Conservation (phyloP, 2,888 invertebrate species). For the Lithophane socia region DNA sequence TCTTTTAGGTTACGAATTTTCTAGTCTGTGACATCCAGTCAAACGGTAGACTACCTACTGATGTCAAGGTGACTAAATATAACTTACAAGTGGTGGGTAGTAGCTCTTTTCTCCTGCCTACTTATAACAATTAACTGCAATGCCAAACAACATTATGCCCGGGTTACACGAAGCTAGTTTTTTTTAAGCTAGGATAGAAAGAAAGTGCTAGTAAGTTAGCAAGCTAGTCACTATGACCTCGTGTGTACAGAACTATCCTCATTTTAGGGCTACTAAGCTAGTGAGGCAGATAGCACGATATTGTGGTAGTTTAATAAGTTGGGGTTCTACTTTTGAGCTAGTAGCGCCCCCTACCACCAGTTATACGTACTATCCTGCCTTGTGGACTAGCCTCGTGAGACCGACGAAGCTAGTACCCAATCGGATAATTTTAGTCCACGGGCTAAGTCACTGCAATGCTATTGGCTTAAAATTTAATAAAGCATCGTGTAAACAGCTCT, state of each 20-base stretch:
- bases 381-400: not conserved
- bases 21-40: not conserved
- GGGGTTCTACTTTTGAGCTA: not conserved
- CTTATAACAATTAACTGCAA: not conserved
- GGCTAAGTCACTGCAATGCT: too few species aligned
- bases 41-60: not conserved
- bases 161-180: too few species aligned
- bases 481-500: not conserved
- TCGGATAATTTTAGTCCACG: not conserved
- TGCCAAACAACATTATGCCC: not conserved
- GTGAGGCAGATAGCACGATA: not conserved
- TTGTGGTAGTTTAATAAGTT: not conserved
- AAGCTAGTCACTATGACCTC: too few species aligned
- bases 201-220: too few species aligned
- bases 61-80: not conserved
- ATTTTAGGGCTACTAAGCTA: not conserved
- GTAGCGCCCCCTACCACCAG: not conserved
- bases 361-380: not conserved
- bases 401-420: not conserved
- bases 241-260: too few species aligned
- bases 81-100: not conserved
- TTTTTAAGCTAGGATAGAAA: too few species aligned
- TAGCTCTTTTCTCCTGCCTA: not conserved
- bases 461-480: too few species aligned
- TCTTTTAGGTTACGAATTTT: not conserved